Conservation (phyloP, 2,113 vertebrate species). For the Lontra canadensis region DNA sequence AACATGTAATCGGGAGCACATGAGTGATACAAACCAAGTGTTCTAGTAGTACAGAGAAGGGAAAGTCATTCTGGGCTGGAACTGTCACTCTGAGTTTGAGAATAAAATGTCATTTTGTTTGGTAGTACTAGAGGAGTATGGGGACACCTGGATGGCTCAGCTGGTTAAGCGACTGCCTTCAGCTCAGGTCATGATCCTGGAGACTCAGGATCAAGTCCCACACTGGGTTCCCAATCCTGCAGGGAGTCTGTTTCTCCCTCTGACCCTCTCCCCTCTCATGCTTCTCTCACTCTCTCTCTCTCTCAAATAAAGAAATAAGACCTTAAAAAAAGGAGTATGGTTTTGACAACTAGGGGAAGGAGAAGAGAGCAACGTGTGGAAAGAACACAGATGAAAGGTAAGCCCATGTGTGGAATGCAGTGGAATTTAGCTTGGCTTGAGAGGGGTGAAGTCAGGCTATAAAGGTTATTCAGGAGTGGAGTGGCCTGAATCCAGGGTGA, state of each 20-base stretch:
- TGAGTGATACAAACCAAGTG: background rate
- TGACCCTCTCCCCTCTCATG: too few relatives aligned
- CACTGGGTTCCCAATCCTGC: too few relatives aligned
- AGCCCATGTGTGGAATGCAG: background rate
- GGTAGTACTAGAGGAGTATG: background rate
- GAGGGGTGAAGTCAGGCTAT: background rate
- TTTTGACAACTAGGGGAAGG: background rate
- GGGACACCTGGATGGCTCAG: too few relatives aligned
- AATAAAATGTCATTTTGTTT: background rate
- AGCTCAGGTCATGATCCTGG: too few relatives aligned
- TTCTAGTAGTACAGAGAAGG: background rate
- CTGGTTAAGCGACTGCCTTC: too few relatives aligned
- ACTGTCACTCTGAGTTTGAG: background rate
- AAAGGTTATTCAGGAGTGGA: background rate
- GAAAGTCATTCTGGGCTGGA: background rate
- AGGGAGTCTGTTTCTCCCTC: too few relatives aligned
- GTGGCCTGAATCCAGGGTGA: background rate
- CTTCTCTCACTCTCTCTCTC: too few relatives aligned
- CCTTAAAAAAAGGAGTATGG: background rate
- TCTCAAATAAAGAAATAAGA: too few relatives aligned
- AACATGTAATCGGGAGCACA: background rate
- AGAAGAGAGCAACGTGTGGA: background rate
- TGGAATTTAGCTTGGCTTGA: background rate
- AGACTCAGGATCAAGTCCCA: too few relatives aligned
- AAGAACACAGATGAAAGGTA: background rate